These are phyloP conservation scores for Anthonomus grandis DNA, from an alignment of 1,140 invertebrate species.

Conservation along the genomic window DNA sequence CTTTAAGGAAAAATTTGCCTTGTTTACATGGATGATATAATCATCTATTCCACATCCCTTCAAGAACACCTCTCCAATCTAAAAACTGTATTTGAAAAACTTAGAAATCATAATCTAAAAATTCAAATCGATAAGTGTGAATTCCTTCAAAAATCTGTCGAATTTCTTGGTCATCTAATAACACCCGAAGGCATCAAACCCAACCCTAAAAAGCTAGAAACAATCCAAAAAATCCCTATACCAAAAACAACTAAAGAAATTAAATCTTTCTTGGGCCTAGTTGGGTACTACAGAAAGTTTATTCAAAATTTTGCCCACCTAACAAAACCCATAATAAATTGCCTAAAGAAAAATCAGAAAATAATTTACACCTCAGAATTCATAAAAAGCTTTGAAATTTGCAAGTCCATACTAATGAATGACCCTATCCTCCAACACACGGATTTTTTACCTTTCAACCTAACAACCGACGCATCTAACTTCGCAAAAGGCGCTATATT, in stretches of 20 bases:
- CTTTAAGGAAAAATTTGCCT: slow-evolving; percentile 9
- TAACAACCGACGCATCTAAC: too few species aligned
- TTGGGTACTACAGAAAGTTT: slow-evolving; percentile 23
- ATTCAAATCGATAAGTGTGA: slow-evolving; percentile 27
- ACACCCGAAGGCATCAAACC: slow-evolving; percentile 27
- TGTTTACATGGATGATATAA: slow-evolving; percentile 25
- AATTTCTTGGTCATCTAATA: slow-evolving; percentile 33
- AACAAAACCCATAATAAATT: slow-evolving; percentile 13
- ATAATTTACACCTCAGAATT: slow-evolving; percentile 12
- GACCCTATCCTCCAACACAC: too few species aligned
- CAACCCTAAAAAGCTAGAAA: slow-evolving; percentile 25
- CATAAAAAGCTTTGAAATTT: too few species aligned
- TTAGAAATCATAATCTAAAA: slow-evolving; percentile 17
- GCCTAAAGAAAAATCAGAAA: slow-evolving; percentile 7
- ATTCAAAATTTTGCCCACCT: slow-evolving; percentile 9
- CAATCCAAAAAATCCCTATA: slow-evolving; percentile 7
- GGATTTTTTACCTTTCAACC: too few species aligned
- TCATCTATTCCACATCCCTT: slow-evolving; percentile 9
- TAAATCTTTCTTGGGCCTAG: too few species aligned
- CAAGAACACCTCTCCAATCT: slow-evolving; percentile 12
- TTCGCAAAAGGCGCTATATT: too few species aligned
- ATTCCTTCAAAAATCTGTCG: slow-evolving; percentile 35
- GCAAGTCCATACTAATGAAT: too few species aligned
- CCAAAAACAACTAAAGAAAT: slow-evolving; percentile 35
- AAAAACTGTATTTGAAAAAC: background rate